phyloP scores from a whole-genome alignment of 2,113 vertebrate species.

The Eclectus roratus region DNA sequence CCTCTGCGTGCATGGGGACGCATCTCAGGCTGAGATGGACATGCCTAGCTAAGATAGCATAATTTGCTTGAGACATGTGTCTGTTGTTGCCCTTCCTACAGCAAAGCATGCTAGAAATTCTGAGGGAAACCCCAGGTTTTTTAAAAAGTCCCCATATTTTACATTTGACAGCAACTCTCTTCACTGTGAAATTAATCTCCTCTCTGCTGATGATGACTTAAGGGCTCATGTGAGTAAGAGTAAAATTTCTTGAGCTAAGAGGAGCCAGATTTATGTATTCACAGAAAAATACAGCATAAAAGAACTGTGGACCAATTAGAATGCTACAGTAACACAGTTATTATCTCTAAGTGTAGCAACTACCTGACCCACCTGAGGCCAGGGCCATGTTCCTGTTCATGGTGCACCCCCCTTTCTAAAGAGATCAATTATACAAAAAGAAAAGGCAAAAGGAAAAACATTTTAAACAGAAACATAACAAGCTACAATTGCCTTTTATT shows the following conservation, averaged over 20 bases:
- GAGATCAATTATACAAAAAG: neutral
- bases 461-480: neutral
- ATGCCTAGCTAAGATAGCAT: neutral
- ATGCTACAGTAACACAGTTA: neutral
- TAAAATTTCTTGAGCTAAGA: neutral
- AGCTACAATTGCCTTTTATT: neutral
- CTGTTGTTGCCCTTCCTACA: neutral
- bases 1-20: neutral
- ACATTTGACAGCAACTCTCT: neutral
- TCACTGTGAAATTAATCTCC: neutral
- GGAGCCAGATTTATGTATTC: neutral
- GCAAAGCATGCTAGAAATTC: neutral
- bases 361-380: neutral
- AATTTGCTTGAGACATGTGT: neutral
- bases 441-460: neutral
- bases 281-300: neutral
- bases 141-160: neutral
- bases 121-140: neutral
- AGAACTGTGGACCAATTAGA: neutral
- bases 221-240: neutral
- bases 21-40: neutral
- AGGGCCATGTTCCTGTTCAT: neutral
- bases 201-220: neutral
- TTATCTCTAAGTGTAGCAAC: neutral
- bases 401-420: neutral